These are phyloP conservation scores for Syngnathus scovelli DNA, from an alignment of 2,113 vertebrate species.

Conservation along the genomic window DNA sequence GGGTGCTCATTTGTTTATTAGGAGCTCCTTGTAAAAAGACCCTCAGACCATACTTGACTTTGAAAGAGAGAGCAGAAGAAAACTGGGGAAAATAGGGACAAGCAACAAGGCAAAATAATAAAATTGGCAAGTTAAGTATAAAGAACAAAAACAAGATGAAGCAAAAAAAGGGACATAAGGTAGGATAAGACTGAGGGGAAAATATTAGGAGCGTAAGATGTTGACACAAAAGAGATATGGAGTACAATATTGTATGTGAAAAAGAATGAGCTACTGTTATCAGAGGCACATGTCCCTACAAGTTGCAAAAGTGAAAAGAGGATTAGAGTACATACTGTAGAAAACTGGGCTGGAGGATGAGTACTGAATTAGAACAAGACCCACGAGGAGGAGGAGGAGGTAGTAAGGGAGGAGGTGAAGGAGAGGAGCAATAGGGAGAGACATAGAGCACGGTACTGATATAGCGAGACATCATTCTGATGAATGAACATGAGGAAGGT, in stretches of 20 bases:
- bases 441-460: constrained; percentile 56
- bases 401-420: constrained; percentile 8
- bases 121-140: neutral
- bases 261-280: constrained; percentile 9
- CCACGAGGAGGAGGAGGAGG: constrained; percentile 62
- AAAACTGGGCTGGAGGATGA: constrained; percentile 72
- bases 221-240: constrained; percentile 19
- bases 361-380: constrained; percentile 75
- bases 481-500: constrained; percentile 22
- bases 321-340: constrained; percentile 54
- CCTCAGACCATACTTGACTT: constrained; percentile 45
- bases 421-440: constrained; percentile 32
- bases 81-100: neutral
- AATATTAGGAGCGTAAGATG: neutral
- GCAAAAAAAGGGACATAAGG: neutral
- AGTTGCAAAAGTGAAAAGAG: constrained; percentile 52
- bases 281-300: constrained; percentile 35
- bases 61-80: constrained; percentile 20
- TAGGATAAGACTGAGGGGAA: neutral
- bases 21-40: constrained; percentile 34
- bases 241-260: constrained; percentile 1
- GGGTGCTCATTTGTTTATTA: constrained; percentile 32
- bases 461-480: constrained; percentile 56
- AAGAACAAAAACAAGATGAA: neutral
- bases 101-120: neutral